Percentiles rank a stretch among this genome's conserved stretches.
These are phyloP conservation scores for Marasmarcha lunaedactyla DNA, from an alignment of 2,888 invertebrate species.

Conservation along the genomic window DNA sequence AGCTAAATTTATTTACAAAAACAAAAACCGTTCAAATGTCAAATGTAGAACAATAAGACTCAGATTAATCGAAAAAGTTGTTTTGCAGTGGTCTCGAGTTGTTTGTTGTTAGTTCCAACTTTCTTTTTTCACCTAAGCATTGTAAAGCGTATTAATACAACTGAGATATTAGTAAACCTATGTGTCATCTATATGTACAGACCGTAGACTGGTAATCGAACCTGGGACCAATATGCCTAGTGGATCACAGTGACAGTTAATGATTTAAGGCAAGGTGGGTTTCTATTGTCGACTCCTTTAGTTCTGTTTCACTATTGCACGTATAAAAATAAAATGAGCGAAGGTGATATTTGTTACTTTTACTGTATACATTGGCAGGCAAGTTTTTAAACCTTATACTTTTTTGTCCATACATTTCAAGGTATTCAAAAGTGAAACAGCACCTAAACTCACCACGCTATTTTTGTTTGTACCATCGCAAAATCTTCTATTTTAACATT, in stretches of 20 bases:
- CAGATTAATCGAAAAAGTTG: no score
- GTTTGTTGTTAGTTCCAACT: no score
- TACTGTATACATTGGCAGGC: no score
- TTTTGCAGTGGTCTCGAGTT: no score
- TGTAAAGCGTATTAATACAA: not conserved
- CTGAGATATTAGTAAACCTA: not conserved
- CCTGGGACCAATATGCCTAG: conserved; percentile 35
- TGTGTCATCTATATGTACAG: conserved; percentile 16
- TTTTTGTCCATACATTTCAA: no score
- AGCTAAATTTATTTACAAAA: conserved; percentile 15
- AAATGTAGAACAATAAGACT: no score
- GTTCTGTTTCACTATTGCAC: not conserved
- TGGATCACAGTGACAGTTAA: conserved; percentile 64
- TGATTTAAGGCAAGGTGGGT: conserved; percentile 64
- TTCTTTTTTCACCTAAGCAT: not conserved
- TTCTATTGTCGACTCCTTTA: conserved; percentile 20
- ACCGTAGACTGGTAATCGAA: conserved; percentile 5
- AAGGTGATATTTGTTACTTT: no score
- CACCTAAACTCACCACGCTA: no score
- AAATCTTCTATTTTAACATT: conserved; percentile 1
- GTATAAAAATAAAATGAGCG: no score
- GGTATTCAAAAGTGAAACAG: no score
- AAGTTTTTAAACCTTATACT: no score
- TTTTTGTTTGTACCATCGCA: conserved; percentile 6
- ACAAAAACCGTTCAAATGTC: conserved; percentile 44